Percentiles rank a stretch among this genome's conserved stretches.
These are phyloP conservation scores for Ibidorhyncha struthersii DNA, from an alignment of 2,113 vertebrate genomes.

Conservation along the genomic window DNA sequence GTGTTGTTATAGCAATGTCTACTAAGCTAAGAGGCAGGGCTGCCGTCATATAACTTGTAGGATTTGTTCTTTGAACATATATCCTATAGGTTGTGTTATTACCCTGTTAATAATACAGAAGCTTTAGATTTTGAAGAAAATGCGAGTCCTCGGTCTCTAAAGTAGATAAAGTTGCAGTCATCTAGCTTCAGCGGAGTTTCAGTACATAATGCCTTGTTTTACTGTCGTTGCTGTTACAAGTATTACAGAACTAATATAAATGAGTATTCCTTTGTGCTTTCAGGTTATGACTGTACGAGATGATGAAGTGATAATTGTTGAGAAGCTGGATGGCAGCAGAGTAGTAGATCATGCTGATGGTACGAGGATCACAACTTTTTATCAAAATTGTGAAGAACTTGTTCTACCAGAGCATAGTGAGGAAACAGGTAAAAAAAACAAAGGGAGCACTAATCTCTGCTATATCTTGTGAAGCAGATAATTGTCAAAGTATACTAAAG, in stretches of 20 bases:
- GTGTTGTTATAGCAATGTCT: not conserved
- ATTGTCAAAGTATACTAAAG: not conserved
- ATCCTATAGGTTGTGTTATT: not conserved
- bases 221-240: not conserved
- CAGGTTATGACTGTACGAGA: constrained; percentile 89
- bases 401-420: not conserved
- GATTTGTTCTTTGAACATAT: not conserved
- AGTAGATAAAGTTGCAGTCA: not conserved
- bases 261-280: not conserved
- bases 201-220: not conserved
- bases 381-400: constrained; percentile 65
- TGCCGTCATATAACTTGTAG: not conserved
- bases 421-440: constrained; percentile 50
- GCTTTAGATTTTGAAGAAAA: not conserved
- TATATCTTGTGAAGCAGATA: not conserved
- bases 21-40: not conserved
- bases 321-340: constrained; percentile 75
- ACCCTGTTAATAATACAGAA: not conserved
- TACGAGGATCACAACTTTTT: constrained; percentile 88
- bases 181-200: not conserved
- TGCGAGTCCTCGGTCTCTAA: not conserved
- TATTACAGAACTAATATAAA: not conserved
- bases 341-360: constrained; percentile 91
- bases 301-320: constrained; percentile 83
- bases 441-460: not conserved